Base-by-base conservation (phyloP, 2,888 invertebrate genomes). In the Acheta domesticus region DNA sequence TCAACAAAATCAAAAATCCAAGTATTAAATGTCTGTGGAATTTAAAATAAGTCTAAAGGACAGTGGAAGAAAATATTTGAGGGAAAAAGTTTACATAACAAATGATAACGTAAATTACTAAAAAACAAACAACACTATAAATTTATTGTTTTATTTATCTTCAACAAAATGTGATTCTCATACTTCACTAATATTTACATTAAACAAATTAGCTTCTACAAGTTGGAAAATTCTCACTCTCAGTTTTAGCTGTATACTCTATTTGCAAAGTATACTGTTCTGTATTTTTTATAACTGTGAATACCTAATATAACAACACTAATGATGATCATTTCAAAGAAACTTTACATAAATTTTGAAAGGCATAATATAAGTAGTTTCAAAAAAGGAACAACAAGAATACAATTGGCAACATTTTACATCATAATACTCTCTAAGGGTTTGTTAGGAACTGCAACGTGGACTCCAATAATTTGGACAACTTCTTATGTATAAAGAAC, bases 351-450 rank as follows among this genome's bases (percentile, higher is more conserved):
- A 19, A 62, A 62, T 62, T 62, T 62, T 62, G 62, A 62, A 14
- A 19, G 62, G 62, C 62, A 62, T n/a, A 62, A 62, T 19, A n/a
- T 19, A 62, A 62, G 62, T 62, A 62, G n/a, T 14, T 62, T 62
- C 36, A 62, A 62, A 19, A 19, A 62, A 62, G 62, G n/a, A 62
- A 62, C n/a, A 62, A 62, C n/a, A 19, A 62, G n/a, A 62, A 14
- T 62, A 62, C 62, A 62, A 62, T 62, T 62, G 62, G 62, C 62
- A 62, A 62, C n/a, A 62, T 62, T 62, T 62, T 62, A 62, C 62
- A 19, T 62, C 62, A 19, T 62, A 62, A 62, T 62, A 62, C 62
- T 19, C 62, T 62, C 62, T 62, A 62, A 62, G 14, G n/a, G n/a
- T 62, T 62, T 19, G 16, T 62, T 62, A 62, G 62, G 62, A 62